Evolutionary conservation across 2,888 invertebrate species (phyloP).

Genomic region (Coleophora flavipennella): DNA sequence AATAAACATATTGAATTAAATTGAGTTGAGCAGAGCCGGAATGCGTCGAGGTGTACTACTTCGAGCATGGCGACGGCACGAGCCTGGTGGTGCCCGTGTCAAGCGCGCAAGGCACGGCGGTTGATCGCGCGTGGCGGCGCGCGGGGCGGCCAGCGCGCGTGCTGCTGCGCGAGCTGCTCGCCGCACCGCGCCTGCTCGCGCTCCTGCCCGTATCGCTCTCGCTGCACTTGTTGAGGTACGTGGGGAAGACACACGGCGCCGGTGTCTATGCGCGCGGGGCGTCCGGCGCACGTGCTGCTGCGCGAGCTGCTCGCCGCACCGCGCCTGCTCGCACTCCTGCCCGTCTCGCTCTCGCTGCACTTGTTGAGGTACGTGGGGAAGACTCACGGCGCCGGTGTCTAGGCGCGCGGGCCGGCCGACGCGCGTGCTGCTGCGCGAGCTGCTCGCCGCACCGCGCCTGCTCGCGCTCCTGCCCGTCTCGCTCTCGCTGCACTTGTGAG

Average conservation of each 20-base stretch:
- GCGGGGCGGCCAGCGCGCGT: conserved; percentile 50
- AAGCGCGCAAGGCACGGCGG: conserved; percentile 12
- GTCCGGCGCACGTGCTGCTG: conserved; percentile 63
- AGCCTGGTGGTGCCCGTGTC: conserved; percentile 20
- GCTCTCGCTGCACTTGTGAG: conserved; percentile 10
- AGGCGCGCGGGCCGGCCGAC: conserved; percentile 22
- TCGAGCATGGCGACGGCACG: conserved; percentile 30
- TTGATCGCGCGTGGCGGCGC: conserved; percentile 15
- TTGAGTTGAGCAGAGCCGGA: conserved; percentile 27
- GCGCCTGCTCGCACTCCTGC: conserved; percentile 75
- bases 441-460: conserved; percentile 73
- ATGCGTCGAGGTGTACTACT: conserved; percentile 44
- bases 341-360: conserved; percentile 47
- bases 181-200: conserved; percentile 73
- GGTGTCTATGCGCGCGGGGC: conserved; percentile 16
- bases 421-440: conserved; percentile 75
- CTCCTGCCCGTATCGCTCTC: conserved; percentile 70
- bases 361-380: conserved; percentile 4
- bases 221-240: conserved; percentile 5
- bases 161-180: conserved; percentile 73
- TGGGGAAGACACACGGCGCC: too few species aligned
- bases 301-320: conserved; percentile 74
- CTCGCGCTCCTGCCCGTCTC: conserved; percentile 74
- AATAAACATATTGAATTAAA: too few species aligned
- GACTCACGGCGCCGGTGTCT: too few species aligned